Evolutionary conservation across 2,888 invertebrate species (phyloP).

Genomic region (Nymphalis c-album): DNA sequence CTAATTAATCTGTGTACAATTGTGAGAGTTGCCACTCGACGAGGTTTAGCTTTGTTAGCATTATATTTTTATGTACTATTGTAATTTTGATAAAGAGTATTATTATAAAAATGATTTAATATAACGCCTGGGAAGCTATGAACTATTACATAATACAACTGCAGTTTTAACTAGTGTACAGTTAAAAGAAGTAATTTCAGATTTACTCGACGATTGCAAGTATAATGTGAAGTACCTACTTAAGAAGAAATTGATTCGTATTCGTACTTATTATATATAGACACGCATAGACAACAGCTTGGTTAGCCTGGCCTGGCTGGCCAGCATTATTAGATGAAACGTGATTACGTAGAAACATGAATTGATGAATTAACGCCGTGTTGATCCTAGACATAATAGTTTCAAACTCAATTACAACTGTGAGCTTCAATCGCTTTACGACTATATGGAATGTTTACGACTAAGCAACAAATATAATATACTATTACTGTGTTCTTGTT

Average conservation of each 20-base stretch:
- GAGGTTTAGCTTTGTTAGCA: too few relatives aligned
- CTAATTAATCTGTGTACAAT: too few relatives aligned
- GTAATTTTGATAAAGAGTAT: too few relatives aligned
- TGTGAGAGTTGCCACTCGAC: too few relatives aligned
- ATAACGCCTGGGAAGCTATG: background rate
- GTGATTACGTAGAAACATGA: constrained; percentile 5
- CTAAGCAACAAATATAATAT: background rate
- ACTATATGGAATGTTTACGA: background rate
- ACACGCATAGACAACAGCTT: constrained; percentile 30
- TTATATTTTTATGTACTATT: too few relatives aligned
- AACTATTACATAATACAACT: background rate
- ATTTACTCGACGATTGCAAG: background rate
- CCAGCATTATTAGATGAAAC: constrained; percentile 13
- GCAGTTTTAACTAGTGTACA: background rate
- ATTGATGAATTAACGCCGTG: constrained; percentile 16
- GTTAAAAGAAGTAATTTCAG: background rate
- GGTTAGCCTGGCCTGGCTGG: too few relatives aligned
- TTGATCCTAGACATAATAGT: background rate
- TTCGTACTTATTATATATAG: constrained; percentile 30
- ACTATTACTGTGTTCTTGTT: background rate
- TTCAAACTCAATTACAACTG: background rate
- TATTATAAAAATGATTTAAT: too few relatives aligned
- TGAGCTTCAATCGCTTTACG: too few relatives aligned
- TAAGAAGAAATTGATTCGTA: constrained; percentile 23
- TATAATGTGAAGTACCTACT: constrained; percentile 4